Evolutionary conservation across 1,140 invertebrate genomes (phyloP).

Genomic region (Pogonomyrmex barbatus): DNA sequence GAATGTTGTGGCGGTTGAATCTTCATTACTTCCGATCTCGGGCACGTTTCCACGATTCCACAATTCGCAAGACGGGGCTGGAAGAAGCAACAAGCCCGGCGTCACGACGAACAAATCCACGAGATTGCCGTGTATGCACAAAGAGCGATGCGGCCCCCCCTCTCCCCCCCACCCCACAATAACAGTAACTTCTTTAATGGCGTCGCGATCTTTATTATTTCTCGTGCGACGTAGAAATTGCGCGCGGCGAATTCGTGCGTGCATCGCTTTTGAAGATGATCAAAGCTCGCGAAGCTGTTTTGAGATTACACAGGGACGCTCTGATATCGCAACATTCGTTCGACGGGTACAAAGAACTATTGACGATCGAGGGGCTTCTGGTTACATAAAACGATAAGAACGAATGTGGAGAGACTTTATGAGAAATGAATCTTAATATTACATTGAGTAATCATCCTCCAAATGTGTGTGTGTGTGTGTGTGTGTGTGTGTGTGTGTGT

Average conservation of each 20-base stretch:
- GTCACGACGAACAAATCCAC: constrained; percentile 45
- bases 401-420: neutral
- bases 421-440: constrained; percentile 2
- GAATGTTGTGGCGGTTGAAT: constrained; percentile 44
- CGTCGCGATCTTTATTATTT: constrained; percentile 40
- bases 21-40: constrained; percentile 57
- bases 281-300: constrained; percentile 29
- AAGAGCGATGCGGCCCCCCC: neutral
- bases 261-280: constrained; percentile 14
- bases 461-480: too few species aligned
- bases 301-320: neutral
- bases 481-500: too few species aligned
- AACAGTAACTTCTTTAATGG: constrained; percentile 46
- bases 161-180: neutral
- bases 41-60: constrained; percentile 51
- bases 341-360: neutral
- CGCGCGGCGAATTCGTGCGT: neutral
- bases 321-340: neutral
- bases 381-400: neutral
- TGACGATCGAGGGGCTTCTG: neutral
- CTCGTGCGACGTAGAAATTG: constrained; percentile 19
- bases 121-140: constrained; percentile 40
- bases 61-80: neutral
- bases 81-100: constrained; percentile 46
- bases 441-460: too few species aligned